Conservation (phyloP, 2,888 invertebrate genomes). For the Synanthedon vespiformis region DNA sequence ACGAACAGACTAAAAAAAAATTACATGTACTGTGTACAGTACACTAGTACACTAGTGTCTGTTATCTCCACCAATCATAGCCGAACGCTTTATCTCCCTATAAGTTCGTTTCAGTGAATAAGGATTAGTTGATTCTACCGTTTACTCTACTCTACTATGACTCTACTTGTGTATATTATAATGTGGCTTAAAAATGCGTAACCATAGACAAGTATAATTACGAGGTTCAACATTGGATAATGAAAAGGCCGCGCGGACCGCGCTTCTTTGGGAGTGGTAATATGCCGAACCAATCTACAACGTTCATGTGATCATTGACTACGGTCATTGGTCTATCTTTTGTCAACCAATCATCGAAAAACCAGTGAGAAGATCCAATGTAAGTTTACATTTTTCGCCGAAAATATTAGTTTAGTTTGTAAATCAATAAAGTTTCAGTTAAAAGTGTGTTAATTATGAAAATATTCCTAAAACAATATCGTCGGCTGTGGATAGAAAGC, state of each 20-base stretch:
- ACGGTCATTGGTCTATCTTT: constrained; percentile 87
- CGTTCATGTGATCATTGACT: constrained; percentile 80
- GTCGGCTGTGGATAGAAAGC: constrained; percentile 25
- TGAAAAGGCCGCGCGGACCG: constrained; percentile 39
- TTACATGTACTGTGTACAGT: no score
- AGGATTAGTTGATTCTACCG: no score
- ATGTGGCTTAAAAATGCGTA: no score
- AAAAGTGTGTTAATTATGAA: background rate
- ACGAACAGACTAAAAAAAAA: no score
- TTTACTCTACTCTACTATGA: no score
- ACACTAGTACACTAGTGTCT: no score
- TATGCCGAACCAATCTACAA: constrained; percentile 75
- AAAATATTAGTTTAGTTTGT: constrained; percentile 32
- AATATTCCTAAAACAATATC: background rate
- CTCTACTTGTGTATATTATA: no score
- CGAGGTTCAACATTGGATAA: constrained; percentile 56
- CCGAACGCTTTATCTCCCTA: no score
- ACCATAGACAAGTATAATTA: constrained; percentile 59
- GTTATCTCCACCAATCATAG: no score
- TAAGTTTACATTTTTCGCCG: constrained; percentile 60
- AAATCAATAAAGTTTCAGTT: background rate
- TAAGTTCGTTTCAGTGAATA: no score
- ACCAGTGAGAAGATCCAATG: constrained; percentile 72
- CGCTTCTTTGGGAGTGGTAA: constrained; percentile 75
- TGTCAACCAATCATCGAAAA: constrained; percentile 91